Evolutionary conservation across 1,140 invertebrate species (phyloP).

Genomic region (Bombus breviceps): DNA sequence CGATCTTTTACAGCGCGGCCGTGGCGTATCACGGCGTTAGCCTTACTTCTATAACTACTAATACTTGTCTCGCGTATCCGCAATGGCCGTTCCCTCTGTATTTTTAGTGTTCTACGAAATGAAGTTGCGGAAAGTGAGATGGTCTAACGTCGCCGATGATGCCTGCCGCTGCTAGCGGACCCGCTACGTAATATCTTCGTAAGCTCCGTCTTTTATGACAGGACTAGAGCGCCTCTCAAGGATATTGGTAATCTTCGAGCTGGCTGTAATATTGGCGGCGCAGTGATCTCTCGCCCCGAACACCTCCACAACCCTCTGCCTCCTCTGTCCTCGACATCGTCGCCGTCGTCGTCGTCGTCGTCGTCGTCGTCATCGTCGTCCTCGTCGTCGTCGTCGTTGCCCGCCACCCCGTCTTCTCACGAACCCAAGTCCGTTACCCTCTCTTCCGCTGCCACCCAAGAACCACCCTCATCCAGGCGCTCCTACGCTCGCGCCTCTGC

Average conservation of each 20-base stretch:
- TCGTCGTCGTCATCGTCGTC: slow-evolving; percentile 22
- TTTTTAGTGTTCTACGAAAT: slow-evolving; percentile 79
- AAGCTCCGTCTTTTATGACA: slow-evolving; percentile 82
- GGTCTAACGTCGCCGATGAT: slow-evolving; percentile 56
- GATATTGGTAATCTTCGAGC: slow-evolving; percentile 83
- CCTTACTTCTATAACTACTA: slow-evolving; percentile 12
- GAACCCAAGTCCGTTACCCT: slow-evolving; percentile 29
- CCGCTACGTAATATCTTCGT: slow-evolving; percentile 80
- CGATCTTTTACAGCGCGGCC: slow-evolving; percentile 30
- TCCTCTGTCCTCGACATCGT: slow-evolving; percentile 14
- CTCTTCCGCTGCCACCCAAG: slow-evolving; percentile 34
- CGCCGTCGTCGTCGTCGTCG: slow-evolving; percentile 32
- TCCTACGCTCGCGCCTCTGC: slow-evolving; percentile 45
- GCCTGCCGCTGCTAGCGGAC: slow-evolving; percentile 24
- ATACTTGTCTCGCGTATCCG: slow-evolving; percentile 27
- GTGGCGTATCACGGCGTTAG: background rate
- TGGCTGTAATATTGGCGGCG: slow-evolving; percentile 81
- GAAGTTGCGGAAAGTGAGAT: slow-evolving; percentile 79
- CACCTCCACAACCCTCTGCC: slow-evolving; percentile 59
- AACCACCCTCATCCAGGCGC: slow-evolving; percentile 43
- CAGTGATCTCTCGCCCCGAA: slow-evolving; percentile 80
- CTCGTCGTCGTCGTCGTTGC: slow-evolving; percentile 17
- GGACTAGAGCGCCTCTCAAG: slow-evolving; percentile 80
- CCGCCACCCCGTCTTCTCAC: slow-evolving; percentile 44
- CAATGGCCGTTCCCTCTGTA: slow-evolving; percentile 66